phyloP scores from a whole-genome alignment of 1,140 invertebrate genomes.

The Apis dorsata region DNA sequence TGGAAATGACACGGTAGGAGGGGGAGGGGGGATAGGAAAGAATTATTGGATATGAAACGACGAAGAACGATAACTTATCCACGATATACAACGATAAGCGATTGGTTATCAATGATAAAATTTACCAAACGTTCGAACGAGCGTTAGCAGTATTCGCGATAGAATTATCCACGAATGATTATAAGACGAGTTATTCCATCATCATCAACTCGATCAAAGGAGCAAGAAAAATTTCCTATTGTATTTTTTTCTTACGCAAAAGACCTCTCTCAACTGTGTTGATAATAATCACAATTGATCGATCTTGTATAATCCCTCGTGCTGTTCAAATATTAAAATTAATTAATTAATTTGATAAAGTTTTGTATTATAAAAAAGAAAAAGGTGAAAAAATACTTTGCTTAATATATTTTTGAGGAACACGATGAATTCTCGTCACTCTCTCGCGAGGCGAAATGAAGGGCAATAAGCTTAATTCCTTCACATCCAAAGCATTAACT shows the following conservation, averaged over 20 bases:
- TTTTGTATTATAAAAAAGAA: neutral
- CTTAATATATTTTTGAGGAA: neutral
- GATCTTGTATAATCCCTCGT: neutral
- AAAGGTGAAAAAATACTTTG: neutral
- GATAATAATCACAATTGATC: conserved; percentile 1
- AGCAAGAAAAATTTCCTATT: no score
- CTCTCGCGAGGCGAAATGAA: neutral
- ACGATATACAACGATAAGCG: conserved; percentile 8
- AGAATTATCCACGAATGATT: no score
- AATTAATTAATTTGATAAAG: conserved; percentile 22
- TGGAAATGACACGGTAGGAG: no score
- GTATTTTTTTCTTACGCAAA: no score
- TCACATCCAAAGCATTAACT: no score
- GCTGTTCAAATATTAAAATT: conserved; percentile 15
- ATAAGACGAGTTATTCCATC: no score
- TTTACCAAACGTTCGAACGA: no score
- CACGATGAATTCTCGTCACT: no score
- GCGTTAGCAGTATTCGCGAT: neutral
- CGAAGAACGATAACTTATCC: conserved; percentile 22
- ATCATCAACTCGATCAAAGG: no score
- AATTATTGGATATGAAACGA: no score
- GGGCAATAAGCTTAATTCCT: neutral
- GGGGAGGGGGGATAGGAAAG: no score
- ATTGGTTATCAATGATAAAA: conserved; percentile 25
- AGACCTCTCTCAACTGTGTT: neutral